Conservation (phyloP, 2,888 invertebrate species). For the Yponomeuta cagnagella region DNA sequence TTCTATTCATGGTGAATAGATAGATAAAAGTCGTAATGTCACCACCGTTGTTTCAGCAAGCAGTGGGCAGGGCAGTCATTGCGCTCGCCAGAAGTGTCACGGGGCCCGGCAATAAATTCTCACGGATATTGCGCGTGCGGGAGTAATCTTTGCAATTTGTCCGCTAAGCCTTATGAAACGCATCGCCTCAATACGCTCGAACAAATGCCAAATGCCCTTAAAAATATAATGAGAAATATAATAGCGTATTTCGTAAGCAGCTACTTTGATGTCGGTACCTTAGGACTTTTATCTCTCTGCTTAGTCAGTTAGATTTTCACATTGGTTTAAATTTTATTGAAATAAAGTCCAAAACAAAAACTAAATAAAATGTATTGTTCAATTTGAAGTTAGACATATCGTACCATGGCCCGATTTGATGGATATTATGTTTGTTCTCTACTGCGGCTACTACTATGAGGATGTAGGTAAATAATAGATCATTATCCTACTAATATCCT, state of each 20-base stretch:
- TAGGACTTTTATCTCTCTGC: too few relatives aligned
- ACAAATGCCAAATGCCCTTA: neutral
- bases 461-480: too few relatives aligned
- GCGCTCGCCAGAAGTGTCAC: neutral
- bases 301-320: too few relatives aligned
- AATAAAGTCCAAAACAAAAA: too few relatives aligned
- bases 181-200: slow-evolving; percentile 12
- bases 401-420: too few relatives aligned
- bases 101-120: slow-evolving; percentile 25
- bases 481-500: too few relatives aligned
- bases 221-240: neutral
- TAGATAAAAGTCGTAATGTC: neutral
- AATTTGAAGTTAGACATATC: too few relatives aligned
- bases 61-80: neutral
- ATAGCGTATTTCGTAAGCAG: neutral
- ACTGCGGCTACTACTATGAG: too few relatives aligned
- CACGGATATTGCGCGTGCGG: slow-evolving; percentile 25
- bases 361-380: too few relatives aligned
- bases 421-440: too few relatives aligned
- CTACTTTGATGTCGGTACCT: neutral
- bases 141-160: slow-evolving; percentile 29
- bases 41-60: neutral
- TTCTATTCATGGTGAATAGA: too few relatives aligned
- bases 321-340: too few relatives aligned
- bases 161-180: slow-evolving; percentile 23